These are phyloP conservation scores for Eptesicus fuscus DNA, from an alignment of 2,113 vertebrate species.

Conservation along the genomic window DNA sequence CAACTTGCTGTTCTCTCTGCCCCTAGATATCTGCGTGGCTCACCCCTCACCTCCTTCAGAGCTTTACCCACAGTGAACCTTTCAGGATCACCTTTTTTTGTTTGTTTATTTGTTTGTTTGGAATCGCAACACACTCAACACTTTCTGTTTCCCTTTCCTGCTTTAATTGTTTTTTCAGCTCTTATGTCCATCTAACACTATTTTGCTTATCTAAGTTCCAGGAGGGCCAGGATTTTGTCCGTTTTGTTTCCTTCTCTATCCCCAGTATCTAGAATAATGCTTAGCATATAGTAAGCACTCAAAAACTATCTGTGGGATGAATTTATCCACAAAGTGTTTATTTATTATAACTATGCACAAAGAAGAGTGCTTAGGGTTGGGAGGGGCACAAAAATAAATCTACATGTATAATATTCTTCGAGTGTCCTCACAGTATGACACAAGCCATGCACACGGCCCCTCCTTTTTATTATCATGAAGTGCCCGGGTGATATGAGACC, in stretches of 20 bases:
- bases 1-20: background rate
- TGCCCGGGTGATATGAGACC: background rate
- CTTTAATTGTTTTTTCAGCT: background rate
- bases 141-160: background rate
- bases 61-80: background rate
- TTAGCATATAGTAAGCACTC: background rate
- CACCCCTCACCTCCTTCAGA: background rate
- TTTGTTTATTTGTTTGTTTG: background rate
- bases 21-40: background rate
- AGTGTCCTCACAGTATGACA: background rate
- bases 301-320: background rate
- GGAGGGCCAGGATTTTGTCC: background rate
- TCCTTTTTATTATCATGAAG: background rate
- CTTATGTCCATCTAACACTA: too few relatives aligned
- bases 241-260: background rate
- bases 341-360: background rate
- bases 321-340: background rate
- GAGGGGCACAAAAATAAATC: background rate
- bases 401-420: accelerated
- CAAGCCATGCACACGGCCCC: background rate
- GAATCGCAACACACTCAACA: background rate
- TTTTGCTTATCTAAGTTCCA: background rate
- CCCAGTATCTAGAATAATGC: background rate
- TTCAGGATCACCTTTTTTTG: background rate
- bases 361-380: background rate